These are phyloP conservation scores for Phalanger gymnotis DNA, from an alignment of 2,797 vertebrate genomes.

Conservation along the genomic window DNA sequence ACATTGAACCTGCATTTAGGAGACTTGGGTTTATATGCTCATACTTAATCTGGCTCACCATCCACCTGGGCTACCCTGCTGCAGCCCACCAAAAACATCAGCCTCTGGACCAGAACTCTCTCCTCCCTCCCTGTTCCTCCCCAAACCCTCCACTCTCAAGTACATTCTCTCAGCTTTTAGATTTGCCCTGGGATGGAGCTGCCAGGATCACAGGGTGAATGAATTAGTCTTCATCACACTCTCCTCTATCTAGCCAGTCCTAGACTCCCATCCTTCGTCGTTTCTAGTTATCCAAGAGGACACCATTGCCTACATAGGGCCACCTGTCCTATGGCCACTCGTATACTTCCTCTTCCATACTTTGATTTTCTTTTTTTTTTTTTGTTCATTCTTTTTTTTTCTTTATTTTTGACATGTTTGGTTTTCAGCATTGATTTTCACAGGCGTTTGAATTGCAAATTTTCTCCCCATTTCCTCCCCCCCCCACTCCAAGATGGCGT, in stretches of 20 bases:
- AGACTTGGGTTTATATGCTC: neutral
- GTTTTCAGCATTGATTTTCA: too few species aligned
- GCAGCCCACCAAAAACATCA: neutral
- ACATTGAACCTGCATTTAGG: neutral
- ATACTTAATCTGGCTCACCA: neutral
- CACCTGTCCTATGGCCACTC: neutral
- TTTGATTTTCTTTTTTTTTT: too few species aligned
- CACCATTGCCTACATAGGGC: neutral
- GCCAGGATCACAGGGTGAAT: neutral
- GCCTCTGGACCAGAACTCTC: neutral
- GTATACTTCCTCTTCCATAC: neutral
- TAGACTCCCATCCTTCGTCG: neutral
- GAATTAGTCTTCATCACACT: neutral
- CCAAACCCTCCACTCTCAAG: neutral
- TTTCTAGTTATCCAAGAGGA: neutral
- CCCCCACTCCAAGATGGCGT: too few species aligned
- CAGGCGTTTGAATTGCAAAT: too few species aligned
- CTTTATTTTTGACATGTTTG: too few species aligned
- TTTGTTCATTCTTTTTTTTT: too few species aligned
- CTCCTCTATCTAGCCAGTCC: neutral
- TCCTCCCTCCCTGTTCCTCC: neutral
- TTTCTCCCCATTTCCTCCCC: too few species aligned
- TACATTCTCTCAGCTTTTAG: neutral
- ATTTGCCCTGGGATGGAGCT: neutral
- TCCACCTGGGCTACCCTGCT: neutral